These are phyloP conservation scores for Melinaea marsaeus DNA, from an alignment of 2,888 invertebrate species.

Conservation along the genomic window DNA sequence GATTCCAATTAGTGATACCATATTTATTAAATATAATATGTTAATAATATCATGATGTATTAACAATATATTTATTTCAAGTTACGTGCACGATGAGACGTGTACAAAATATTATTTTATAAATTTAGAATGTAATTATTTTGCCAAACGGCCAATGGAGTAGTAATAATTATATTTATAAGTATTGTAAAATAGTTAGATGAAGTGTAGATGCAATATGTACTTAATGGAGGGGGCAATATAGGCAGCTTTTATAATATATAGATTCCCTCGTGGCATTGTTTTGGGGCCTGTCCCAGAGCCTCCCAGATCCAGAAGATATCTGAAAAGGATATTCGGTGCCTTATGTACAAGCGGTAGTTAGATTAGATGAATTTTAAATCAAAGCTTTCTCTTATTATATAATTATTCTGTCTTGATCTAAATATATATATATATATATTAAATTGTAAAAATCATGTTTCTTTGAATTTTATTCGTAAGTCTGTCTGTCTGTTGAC, in stretches of 20 bases:
- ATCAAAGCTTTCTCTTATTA: not conserved
- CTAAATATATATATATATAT: not conserved
- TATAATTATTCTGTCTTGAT: not conserved
- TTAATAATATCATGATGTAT: not conserved
- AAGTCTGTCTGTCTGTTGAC: not conserved
- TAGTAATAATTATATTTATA: not conserved
- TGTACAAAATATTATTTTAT: not conserved
- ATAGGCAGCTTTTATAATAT: too few species aligned
- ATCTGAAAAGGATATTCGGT: slow-evolving; percentile 9
- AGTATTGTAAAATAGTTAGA: not conserved
- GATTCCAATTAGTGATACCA: not conserved
- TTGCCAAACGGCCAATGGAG: not conserved
- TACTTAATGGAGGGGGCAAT: too few species aligned
- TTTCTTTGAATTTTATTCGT: not conserved
- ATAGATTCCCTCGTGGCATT: too few species aligned
- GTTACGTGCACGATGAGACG: too few species aligned
- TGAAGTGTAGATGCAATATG: not conserved
- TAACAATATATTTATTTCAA: too few species aligned
- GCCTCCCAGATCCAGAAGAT: too few species aligned
- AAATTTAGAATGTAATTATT: not conserved
- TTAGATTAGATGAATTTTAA: slow-evolving; percentile 6
- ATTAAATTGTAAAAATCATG: not conserved
- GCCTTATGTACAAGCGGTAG: slow-evolving; percentile 19
- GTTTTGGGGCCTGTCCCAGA: too few species aligned
- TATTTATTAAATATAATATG: not conserved